These are phyloP conservation scores for Elanoides forficatus DNA, from an alignment of 2,113 vertebrate species.

Conservation along the genomic window DNA sequence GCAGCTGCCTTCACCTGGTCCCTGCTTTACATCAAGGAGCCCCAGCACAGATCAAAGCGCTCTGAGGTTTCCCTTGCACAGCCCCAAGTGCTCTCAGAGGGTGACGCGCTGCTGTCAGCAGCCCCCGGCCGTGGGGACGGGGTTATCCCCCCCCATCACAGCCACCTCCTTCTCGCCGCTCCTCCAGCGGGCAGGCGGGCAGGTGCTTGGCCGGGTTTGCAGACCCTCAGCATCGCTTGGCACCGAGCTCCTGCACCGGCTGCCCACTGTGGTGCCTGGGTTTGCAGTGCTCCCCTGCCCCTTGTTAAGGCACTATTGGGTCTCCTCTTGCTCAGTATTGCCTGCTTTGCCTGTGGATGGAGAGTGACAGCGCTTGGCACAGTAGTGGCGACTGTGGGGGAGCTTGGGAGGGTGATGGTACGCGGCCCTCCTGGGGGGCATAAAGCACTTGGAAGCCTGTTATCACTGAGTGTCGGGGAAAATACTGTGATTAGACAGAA, in stretches of 20 bases:
- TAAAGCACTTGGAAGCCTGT: fast-evolving
- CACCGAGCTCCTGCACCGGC: fast-evolving
- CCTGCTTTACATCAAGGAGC: background rate
- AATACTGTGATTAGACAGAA: background rate
- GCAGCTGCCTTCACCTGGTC: fast-evolving
- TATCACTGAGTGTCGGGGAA: fast-evolving
- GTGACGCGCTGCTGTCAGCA: background rate
- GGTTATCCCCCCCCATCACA: background rate
- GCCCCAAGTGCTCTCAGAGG: background rate
- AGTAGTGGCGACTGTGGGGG: fast-evolving
- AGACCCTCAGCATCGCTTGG: fast-evolving
- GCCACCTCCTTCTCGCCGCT: background rate
- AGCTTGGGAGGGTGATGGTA: background rate
- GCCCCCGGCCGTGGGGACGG: fast-evolving
- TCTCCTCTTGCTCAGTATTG: fast-evolving
- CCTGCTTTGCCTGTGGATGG: fast-evolving
- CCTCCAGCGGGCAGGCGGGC: fast-evolving
- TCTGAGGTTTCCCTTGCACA: background rate
- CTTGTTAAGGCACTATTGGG: background rate
- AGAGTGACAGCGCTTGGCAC: fast-evolving
- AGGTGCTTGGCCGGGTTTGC: fast-evolving
- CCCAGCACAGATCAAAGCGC: background rate
- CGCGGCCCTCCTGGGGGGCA: fast-evolving
- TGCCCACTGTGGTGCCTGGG: fast-evolving
- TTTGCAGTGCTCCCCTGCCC: background rate